Base-by-base conservation (phyloP, 2,797 vertebrate genomes). In the Sebastes reedi region DNA sequence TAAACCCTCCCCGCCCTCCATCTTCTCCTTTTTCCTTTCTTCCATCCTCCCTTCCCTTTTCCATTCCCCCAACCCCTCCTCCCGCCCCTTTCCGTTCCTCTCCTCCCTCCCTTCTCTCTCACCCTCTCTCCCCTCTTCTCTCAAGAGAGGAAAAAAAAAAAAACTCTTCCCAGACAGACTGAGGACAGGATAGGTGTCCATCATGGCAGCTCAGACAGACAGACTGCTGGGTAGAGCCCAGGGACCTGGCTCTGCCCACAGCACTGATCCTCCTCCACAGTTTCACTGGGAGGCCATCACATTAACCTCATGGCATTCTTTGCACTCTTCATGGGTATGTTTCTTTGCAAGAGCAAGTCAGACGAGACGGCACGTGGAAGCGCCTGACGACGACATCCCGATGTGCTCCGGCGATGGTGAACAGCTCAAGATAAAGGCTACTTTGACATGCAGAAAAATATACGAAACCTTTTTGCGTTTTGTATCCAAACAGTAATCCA, bases 301-400 rank as follows among this genome's bases (percentile, higher is more conserved):
- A 96, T 96, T 95, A 94, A 95, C 94, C 95, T 96, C 95, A 95
- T 95, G 94, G 95, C 95, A 96, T 96, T 96, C 93, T 96, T 96
- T 96, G 95, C 96, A 96, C 96, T 96, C 94, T 95, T 95, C 95
- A 95, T 95, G 94, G 93, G 92, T 95, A 93, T 92, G 93, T 94
- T 93, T 94, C 79, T 92, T 93, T 93, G 88, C 90, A 88, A 92
- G 87, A 91, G 88, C 87, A 80, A 93, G 84, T 82, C 79, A 87
- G 81, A 83, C 24, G n/a, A 74, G 70, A 82, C 72, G 78, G 84
- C 34, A 36, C 46, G 10, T 76, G 76, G 85, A 87, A 78, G 79
- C 81, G 2, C 68, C 74, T 20, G 72, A 67, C 8, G 72, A 80
- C 30, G 5, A 72, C 82, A 61, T 86, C 79, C 72, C 64, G 73